Percentiles rank a stretch among this genome's conserved stretches.
Evolutionary conservation across 2,113 vertebrate genomes (phyloP).

Genomic region (Cercocebus atys): DNA sequence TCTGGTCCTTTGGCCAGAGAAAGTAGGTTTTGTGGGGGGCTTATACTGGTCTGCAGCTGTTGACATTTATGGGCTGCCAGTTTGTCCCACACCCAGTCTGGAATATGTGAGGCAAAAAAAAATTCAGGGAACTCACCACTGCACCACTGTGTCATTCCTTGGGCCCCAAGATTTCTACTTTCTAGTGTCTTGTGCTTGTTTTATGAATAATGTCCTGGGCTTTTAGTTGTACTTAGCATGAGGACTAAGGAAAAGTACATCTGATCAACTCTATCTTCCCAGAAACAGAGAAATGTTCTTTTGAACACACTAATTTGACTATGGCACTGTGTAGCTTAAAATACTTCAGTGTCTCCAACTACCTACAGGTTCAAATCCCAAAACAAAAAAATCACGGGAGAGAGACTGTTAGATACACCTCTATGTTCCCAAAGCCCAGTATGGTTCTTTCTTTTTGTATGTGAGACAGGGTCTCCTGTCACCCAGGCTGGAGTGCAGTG

Average conservation of each 20-base stretch:
- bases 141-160: background rate
- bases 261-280: background rate
- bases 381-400: constrained; percentile 24
- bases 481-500: no score
- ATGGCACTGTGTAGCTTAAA: constrained; percentile 44
- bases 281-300: constrained; percentile 37
- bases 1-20: background rate
- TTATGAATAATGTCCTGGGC: background rate
- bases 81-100: background rate
- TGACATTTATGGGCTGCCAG: background rate
- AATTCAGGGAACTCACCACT: background rate
- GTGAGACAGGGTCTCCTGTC: no score
- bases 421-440: background rate
- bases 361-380: background rate
- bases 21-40: background rate
- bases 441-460: background rate
- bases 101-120: constrained; percentile 18
- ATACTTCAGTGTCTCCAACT: constrained; percentile 2
- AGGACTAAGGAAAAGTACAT: constrained; percentile 22
- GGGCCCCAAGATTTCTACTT: background rate
- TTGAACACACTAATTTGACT: constrained; percentile 30
- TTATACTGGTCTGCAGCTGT: background rate
- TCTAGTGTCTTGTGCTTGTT: background rate
- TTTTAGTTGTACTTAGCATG: constrained; percentile 2
- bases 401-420: background rate